Conservation (phyloP, 1,140 invertebrate genomes). For the Paraescarpia echinospica region DNA sequence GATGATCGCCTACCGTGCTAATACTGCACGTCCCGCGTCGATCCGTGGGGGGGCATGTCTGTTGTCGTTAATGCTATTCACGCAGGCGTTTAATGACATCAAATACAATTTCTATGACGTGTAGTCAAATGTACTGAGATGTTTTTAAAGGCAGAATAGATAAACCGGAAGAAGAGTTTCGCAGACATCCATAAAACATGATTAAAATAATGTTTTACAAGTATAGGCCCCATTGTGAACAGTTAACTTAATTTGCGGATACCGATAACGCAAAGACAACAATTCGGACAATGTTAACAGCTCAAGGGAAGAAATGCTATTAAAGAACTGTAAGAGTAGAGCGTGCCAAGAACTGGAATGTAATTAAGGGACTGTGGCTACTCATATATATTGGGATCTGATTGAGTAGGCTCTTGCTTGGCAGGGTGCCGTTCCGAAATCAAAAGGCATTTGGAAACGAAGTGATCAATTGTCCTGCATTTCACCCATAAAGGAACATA, state of each 20-base stretch:
- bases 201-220: background rate
- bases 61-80: background rate
- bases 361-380: background rate
- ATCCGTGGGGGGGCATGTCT: background rate
- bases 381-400: background rate
- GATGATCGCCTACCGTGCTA: background rate
- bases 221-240: background rate
- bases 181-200: background rate
- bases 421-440: background rate
- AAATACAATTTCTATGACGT: background rate
- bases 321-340: background rate
- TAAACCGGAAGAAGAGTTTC: background rate
- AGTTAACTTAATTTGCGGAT: background rate
- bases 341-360: background rate
- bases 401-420: background rate
- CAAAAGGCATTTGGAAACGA: background rate
- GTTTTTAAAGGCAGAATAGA: background rate
- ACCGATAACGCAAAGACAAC: background rate
- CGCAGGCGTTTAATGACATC: background rate
- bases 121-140: background rate
- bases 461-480: background rate
- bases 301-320: background rate
- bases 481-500: background rate
- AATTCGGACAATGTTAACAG: background rate
- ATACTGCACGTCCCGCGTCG: background rate